Evolutionary conservation across 2,113 vertebrate species (phyloP).

Genomic region (Menidia beryllina): DNA sequence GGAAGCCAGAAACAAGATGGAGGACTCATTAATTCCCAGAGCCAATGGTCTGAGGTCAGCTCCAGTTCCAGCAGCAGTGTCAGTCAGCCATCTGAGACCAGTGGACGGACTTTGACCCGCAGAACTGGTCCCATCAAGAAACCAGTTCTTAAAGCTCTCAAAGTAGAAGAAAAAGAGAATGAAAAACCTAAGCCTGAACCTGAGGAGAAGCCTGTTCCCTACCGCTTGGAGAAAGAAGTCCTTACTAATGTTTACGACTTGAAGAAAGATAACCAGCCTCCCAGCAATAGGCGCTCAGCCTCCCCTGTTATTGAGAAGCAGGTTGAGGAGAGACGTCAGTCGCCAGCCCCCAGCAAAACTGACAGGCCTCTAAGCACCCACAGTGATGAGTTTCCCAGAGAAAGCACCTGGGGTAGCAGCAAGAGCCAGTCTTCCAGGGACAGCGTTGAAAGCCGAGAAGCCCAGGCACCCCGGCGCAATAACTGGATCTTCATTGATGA

Average conservation of each 20-base stretch:
- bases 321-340: constrained; percentile 77
- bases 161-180: constrained; percentile 97
- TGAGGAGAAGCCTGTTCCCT: constrained; percentile 82
- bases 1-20: constrained; percentile 79
- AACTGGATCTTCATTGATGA: constrained; percentile 99
- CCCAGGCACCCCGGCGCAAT: constrained; percentile 87
- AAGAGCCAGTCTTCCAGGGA: constrained; percentile 82
- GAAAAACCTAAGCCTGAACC: constrained; percentile 91
- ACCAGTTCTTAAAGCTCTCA: constrained; percentile 96
- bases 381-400: constrained; percentile 82
- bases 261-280: constrained; percentile 82
- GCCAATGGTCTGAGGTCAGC: constrained; percentile 86
- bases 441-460: constrained; percentile 69
- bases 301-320: constrained; percentile 79
- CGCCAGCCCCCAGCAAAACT: constrained; percentile 68
- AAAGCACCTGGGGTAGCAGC: constrained; percentile 82
- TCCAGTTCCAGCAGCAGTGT: constrained; percentile 74
- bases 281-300: constrained; percentile 72
- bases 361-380: constrained; percentile 76
- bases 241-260: constrained; percentile 80
- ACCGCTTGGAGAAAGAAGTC: constrained; percentile 85
- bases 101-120: constrained; percentile 83
- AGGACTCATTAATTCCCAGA: constrained; percentile 60
- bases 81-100: constrained; percentile 86
- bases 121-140: constrained; percentile 97